Base-by-base conservation (phyloP, 2,113 vertebrate genomes). In the Ageneiosus marmoratus region DNA sequence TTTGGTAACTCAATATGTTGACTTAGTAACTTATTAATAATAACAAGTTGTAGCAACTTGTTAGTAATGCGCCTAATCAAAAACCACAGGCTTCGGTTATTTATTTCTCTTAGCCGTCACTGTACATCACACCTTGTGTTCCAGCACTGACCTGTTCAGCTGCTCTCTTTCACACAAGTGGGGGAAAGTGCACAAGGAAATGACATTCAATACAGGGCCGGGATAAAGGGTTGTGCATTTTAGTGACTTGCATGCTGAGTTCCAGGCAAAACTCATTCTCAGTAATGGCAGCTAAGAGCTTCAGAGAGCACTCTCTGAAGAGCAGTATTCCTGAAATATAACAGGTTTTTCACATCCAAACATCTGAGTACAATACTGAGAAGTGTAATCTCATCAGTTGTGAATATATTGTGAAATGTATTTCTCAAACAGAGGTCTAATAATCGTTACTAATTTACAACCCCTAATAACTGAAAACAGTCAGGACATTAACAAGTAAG, bases 201-300 rank as follows among this genome's bases (percentile, higher is more conserved):
- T 56, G 48, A 69, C 67, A 51, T 16, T 74, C 7, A 70, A 73
- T 13, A 72, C 78, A 53, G 51, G 29, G 18, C 22, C 58, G 34
- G 24, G 63, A 77, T 51, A 80, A 62, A 76, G 37, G 18, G 16
- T 37, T n/a, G 15, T 29, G 24, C 29, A n/a, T 77, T n/a, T n/a
- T 65, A 79, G 22, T n/a, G 70, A 72, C 24, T 74, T 50, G 76
- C 18, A 5, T 73, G 67, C 37, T 75, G 48, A 24, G 78, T 76
- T 55, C 11, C 67, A 62, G 56, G 60, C 81, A 69, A 76, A 53
- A 50, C 81, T 69, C 32, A 80, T 76, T 77, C 53, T 22, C 55
- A 65, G 58, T 53, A 85, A 62, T 1, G 29, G 67, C 44, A 18
- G 62, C 29, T 44, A 20, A 58, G 51, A 62, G 8, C 56, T 70